Evolutionary conservation across 2,888 invertebrate species (phyloP), one percentile per base, ranked within the genome.

Genomic region (Drosophila subsilvestris): DNA sequence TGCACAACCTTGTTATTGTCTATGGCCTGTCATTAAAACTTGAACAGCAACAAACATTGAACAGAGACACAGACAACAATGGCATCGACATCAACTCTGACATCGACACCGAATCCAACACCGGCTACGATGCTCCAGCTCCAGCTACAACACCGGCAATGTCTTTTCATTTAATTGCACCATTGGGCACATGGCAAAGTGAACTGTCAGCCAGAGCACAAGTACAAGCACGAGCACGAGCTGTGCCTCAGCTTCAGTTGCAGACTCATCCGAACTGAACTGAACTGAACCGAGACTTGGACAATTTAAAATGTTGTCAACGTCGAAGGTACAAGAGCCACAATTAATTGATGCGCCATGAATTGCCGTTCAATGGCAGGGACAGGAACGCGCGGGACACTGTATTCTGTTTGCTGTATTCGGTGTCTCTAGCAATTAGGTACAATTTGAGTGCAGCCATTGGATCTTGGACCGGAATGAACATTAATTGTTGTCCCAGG

Each of bases 91-190:
- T 20, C 25, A 63, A 49, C 58, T 25, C 22, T 58, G 32, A 58
- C 59, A 45, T 59, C 58, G 47, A 25, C 61, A 37, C 68, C 56
- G 45, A 45, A 17, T 18, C 17, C 45, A 45, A 17, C 18, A 45
- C 25, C 25, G 25, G 6, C 25, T 25, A 25, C 25, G 25, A 25
- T 6, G 32, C 29, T 29, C 20, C 32, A 53, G n/a, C 60, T 20
- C 22, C 17, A 48, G 37, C 45, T 48, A 47, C 56, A 61, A 10
- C 50, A 61, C 48, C 29, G 62, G 17, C 75, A 50, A 62, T 66
- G 73, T 67, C 72, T 75, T 76, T 76, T 67, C 75, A 73, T 75
- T 75, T 75, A 76, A 75, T 75, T 63, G 75, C 73, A 60, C 53
- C 75, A 76, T 72, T 76, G 67, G 75, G 65, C 68, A 65, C 65